A percentile compares a stretch with the other conserved stretches of the same genome.
Evolutionary conservation across 2,797 vertebrate species (phyloP).

Genomic region (Sparidentex hasta): DNA sequence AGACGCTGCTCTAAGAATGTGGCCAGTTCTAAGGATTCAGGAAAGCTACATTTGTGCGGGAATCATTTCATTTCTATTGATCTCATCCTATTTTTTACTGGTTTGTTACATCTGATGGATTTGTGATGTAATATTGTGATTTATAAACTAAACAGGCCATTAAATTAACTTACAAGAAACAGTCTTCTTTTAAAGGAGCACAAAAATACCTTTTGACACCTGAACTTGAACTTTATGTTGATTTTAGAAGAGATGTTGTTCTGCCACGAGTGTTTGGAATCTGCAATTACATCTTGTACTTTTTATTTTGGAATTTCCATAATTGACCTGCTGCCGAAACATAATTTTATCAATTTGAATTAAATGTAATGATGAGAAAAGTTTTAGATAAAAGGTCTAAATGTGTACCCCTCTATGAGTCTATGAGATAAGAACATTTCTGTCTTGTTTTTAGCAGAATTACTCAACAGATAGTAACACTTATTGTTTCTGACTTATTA

Average conservation of each 20-base stretch:
- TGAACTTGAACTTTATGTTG: neutral
- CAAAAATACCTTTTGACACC: neutral
- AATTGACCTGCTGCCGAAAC: neutral
- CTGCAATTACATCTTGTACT: neutral
- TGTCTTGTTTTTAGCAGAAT: neutral
- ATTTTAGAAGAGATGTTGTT: too few relatives aligned
- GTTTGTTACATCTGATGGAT: neutral
- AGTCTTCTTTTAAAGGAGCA: neutral
- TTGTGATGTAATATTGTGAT: neutral
- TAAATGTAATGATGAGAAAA: neutral
- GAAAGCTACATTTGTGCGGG: neutral
- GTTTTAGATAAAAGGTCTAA: fast-evolving
- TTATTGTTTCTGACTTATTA: neutral
- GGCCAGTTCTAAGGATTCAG: neutral
- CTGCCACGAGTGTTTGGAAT: neutral
- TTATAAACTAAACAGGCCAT: neutral
- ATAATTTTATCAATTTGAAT: neutral
- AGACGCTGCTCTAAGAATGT: neutral
- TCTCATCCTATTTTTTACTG: neutral
- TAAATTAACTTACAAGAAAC: neutral
- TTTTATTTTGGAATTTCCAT: neutral
- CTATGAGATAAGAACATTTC: neutral
- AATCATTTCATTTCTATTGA: neutral
- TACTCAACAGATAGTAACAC: neutral
- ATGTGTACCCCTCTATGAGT: neutral